Base-by-base conservation (phyloP, 1,140 invertebrate genomes). In the Neoseiulus cucumeris region DNA sequence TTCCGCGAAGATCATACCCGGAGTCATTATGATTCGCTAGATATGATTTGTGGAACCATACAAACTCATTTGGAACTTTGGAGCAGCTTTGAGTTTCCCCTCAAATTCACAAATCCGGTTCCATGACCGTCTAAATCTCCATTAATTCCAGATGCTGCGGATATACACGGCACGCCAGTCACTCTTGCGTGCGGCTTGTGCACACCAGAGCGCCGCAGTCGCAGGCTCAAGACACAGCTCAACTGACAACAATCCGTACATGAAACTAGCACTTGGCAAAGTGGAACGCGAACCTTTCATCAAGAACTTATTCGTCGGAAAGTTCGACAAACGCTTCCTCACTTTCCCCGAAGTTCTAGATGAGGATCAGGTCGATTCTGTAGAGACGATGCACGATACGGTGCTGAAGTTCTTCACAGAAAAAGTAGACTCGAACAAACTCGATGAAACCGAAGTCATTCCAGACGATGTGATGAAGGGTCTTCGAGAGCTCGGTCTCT, bases 401-500 rank as follows among this genome's bases (percentile, higher is more conserved):
- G 51, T 59, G 22, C 33, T 18, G 0, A 59, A 59, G 22, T 59
- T 59, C 51, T 29, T 59, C 25, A 59, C 51, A 1, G 51, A 59
- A 9, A 59, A 59, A 65, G 78, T 78, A 71, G 73, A 79, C 70
- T 69, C 77, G 2, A 44, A 68, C 14, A 74, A 77, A 66, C 80
- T 82, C 71, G 80, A 82, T 68, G 69, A 72, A 22, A 68, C 72
- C 17, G 75, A 76, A 64, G 72, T 72, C 65, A 75, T 81, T 22
- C 78, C 79, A n/a, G 73, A 75, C 39, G 70, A 74, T 30, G 74
- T 78, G 1, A 70, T 80, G 68, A 69, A 77, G 66, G 75, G 77
- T 42, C 73, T 81, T 20, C 75, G 74, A 42, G 80, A 79, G 45
- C 68, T 81, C 66, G 80, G 80, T 12, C 80, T 80, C n/a, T 81